phyloP scores from a whole-genome alignment of 2,888 invertebrate species.

The Dioctria rufipes region DNA sequence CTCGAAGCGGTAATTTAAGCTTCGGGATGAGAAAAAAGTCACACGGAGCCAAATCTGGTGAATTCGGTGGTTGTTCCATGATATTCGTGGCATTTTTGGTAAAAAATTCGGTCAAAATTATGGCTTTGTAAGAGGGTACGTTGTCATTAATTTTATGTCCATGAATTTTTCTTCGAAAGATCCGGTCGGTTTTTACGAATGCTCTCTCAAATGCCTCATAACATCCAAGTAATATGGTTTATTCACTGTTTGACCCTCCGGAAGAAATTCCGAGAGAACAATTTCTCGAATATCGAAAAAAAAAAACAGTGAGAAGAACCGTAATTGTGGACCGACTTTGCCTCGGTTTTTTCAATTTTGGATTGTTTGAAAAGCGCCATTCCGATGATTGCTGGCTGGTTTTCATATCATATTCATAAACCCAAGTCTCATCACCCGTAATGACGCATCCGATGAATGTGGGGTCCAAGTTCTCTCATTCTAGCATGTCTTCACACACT shows the following conservation, averaged over 20 bases:
- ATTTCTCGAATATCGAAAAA: conserved; percentile 5
- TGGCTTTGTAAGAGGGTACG: background rate
- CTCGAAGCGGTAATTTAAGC: too few relatives aligned
- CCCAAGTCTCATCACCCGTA: conserved; percentile 12
- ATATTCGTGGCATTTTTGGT: too few relatives aligned
- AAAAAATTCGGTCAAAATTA: background rate
- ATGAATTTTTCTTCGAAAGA: background rate
- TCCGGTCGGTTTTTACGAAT: background rate
- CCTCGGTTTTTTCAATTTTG: background rate
- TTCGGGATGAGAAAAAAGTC: too few relatives aligned
- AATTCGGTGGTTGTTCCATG: too few relatives aligned
- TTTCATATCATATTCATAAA: conserved; percentile 10
- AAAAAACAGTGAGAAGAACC: conserved; percentile 1
- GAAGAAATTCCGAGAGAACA: background rate
- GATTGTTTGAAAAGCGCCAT: background rate
- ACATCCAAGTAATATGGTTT: background rate
- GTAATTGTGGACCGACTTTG: background rate
- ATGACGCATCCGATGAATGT: background rate
- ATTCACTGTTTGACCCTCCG: background rate
- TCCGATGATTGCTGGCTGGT: too few relatives aligned
- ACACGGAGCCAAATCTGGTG: background rate
- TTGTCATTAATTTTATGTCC: background rate
- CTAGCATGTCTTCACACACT: background rate
- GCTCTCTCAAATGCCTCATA: background rate
- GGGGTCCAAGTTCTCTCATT: conserved; percentile 6